phyloP scores from a whole-genome alignment of 2,888 invertebrate genomes.

The Spodoptera exigua region DNA sequence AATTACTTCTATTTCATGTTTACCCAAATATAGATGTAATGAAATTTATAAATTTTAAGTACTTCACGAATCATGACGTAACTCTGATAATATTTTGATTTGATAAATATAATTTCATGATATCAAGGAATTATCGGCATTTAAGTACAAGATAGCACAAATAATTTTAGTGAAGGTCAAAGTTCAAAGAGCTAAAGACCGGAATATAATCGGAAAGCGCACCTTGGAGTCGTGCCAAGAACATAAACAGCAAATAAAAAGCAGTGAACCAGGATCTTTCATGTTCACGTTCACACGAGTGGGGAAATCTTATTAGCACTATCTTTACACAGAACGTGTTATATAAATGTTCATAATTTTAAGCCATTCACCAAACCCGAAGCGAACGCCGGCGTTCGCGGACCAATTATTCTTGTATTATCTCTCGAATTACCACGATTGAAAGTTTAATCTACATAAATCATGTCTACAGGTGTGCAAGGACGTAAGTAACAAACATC shows the following conservation, averaged over 20 bases:
- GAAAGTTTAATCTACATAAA: not conserved
- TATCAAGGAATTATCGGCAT: slow-evolving; percentile 24
- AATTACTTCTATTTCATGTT: not conserved
- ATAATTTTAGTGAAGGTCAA: slow-evolving; percentile 39
- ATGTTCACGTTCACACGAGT: slow-evolving; percentile 34
- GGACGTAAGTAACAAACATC: not conserved
- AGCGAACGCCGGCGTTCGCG: too few relatives aligned
- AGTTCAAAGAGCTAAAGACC: slow-evolving; percentile 41
- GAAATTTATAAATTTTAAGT: slow-evolving; percentile 9
- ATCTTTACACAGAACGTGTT: slow-evolving; percentile 5
- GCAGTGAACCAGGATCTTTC: slow-evolving; percentile 39
- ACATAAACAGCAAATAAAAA: slow-evolving; percentile 47
- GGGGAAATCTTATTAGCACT: slow-evolving; percentile 30
- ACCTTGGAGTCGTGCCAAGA: slow-evolving; percentile 40
- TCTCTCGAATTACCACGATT: too few relatives aligned
- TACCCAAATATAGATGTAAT: not conserved
- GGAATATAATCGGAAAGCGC: slow-evolving; percentile 44
- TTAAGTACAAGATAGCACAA: slow-evolving; percentile 29
- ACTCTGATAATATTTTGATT: slow-evolving; percentile 19
- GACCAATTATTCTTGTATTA: too few relatives aligned
- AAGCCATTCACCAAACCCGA: slow-evolving; percentile 8
- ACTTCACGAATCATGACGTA: slow-evolving; percentile 20
- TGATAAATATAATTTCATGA: slow-evolving; percentile 20
- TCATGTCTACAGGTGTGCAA: too few relatives aligned
- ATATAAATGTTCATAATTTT: slow-evolving; percentile 5